Evolutionary conservation across 2,797 vertebrate species (phyloP).

Genomic region (Rhodeus uyekii): DNA sequence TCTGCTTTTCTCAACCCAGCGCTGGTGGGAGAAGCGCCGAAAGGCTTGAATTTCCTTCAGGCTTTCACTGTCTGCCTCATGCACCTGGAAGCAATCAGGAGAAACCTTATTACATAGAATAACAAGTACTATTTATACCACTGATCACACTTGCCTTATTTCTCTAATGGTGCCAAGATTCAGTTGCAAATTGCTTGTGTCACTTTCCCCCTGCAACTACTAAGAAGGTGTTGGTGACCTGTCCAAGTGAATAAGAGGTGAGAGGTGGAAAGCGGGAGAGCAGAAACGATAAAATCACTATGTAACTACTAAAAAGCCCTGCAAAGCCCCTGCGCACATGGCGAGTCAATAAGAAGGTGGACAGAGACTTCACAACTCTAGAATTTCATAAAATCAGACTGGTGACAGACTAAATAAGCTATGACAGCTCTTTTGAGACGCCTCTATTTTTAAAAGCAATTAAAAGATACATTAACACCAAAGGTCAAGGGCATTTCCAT

Average conservation of each 20-base stretch:
- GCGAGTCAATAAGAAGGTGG: not conserved
- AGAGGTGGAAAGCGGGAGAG: conserved; percentile 7
- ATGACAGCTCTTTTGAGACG: not conserved
- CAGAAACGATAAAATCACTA: conserved; percentile 12
- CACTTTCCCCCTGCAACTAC: conserved; percentile 43
- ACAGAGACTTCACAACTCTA: not conserved
- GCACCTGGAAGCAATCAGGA: conserved; percentile 58
- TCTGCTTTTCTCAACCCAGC: conserved; percentile 46
- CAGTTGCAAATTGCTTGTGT: conserved; percentile 56
- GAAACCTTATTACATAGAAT: conserved; percentile 55
- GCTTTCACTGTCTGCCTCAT: conserved; percentile 43
- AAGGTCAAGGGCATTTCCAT: conserved; percentile 6
- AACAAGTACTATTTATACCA: conserved; percentile 53
- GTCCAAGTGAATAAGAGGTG: conserved; percentile 50
- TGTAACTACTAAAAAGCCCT: not conserved
- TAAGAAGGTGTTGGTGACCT: conserved; percentile 57
- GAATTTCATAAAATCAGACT: conserved; percentile 14
- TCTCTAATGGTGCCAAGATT: conserved; percentile 50
- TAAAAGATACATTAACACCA: conserved; percentile 29
- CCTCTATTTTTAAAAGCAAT: conserved; percentile 15
- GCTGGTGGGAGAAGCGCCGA: conserved; percentile 34
- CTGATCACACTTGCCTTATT: conserved; percentile 47
- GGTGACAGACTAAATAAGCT: conserved; percentile 15
- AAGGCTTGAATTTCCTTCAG: conserved; percentile 46
- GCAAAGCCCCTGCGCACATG: not conserved